Conservation (phyloP, 2,797 vertebrate species). For the Potorous gilbertii region DNA sequence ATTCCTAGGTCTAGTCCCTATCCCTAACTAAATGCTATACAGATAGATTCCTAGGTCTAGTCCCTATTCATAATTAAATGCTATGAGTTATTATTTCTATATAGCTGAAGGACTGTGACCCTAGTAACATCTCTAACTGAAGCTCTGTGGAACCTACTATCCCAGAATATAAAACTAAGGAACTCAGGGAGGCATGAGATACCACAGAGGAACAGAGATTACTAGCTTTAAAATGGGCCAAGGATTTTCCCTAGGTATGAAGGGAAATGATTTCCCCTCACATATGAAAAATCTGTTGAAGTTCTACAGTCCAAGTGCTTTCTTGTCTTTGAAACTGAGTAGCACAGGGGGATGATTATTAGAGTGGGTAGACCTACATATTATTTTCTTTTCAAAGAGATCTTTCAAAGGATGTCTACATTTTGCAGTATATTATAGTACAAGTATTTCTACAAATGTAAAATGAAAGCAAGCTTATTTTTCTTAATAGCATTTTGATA, state of each 20-base stretch:
- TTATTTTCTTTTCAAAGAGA: not conserved
- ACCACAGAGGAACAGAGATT: not conserved
- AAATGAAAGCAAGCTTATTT: not conserved
- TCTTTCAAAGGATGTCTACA: not conserved
- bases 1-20: not conserved
- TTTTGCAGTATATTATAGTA: not conserved
- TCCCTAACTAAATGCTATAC: not conserved
- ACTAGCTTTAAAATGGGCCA: not conserved
- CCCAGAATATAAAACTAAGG: not conserved
- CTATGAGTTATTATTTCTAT: not conserved
- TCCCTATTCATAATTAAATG: not conserved
- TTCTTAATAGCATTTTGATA: too few relatives aligned
- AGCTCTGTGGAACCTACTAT: not conserved
- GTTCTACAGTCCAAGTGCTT: not conserved
- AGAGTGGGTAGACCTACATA: not conserved
- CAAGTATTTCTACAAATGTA: not conserved
- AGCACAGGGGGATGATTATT: not conserved
- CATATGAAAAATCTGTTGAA: not conserved
- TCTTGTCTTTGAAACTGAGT: not conserved
- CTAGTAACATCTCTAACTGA: not conserved
- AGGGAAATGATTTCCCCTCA: not conserved
- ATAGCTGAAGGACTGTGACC: not conserved
- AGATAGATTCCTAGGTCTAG: too few relatives aligned
- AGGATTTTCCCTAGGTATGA: too few relatives aligned
- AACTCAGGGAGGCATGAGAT: not conserved